Evolutionary conservation across 2,113 vertebrate species (phyloP).

Genomic region (Camelus dromedarius): DNA sequence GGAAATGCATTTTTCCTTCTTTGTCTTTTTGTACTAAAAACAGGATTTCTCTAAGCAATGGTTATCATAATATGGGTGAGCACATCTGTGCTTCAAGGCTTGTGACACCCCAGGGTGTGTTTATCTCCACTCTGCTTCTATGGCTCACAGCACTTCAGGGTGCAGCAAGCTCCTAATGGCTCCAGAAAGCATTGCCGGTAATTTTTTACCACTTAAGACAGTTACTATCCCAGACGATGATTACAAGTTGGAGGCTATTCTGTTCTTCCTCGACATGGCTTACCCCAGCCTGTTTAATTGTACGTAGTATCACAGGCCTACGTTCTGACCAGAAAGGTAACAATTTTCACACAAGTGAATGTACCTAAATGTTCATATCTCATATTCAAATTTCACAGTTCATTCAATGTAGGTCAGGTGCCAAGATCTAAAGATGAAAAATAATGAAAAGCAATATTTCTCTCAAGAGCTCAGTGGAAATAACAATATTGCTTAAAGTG

Average conservation of each 20-base stretch:
- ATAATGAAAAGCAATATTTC: neutral
- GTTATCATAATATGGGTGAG: conserved; percentile 82
- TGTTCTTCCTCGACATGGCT: conserved; percentile 47
- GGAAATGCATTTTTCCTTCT: conserved; percentile 72
- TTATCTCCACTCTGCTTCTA: conserved; percentile 81
- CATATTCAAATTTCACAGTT: neutral
- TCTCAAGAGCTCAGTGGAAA: neutral
- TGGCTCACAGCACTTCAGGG: conserved; percentile 68
- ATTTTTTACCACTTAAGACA: conserved; percentile 83
- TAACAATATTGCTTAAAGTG: neutral
- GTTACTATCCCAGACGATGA: conserved; percentile 63
- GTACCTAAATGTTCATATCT: neutral
- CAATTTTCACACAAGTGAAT: conserved; percentile 45
- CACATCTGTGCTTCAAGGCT: conserved; percentile 76
- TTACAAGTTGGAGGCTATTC: conserved; percentile 64
- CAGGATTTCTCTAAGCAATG: conserved; percentile 74
- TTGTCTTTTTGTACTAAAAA: conserved; percentile 65
- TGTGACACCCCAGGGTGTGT: conserved; percentile 77
- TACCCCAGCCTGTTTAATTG: neutral
- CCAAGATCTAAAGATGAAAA: conserved; percentile 60
- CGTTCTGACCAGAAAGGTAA: conserved; percentile 11
- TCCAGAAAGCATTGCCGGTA: conserved; percentile 76
- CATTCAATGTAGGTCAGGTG: neutral
- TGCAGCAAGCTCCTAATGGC: conserved; percentile 67
- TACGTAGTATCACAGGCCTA: neutral